phyloP scores from a whole-genome alignment of 2,888 invertebrate genomes.

The Ernsta delagoae region DNA sequence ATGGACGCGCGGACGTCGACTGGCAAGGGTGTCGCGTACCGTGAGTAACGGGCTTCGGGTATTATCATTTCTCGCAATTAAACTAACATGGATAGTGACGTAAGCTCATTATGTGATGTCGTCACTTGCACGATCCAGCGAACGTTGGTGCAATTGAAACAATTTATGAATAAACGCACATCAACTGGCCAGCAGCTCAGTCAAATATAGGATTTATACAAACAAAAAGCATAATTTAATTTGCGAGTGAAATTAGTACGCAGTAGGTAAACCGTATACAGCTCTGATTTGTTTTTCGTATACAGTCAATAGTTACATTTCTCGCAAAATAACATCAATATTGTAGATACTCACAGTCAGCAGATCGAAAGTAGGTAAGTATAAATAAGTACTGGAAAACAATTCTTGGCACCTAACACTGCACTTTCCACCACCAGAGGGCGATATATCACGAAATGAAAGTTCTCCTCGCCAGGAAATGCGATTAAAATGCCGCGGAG shows the following conservation, averaged over 20 bases:
- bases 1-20: constrained; percentile 47
- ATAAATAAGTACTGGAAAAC: not conserved
- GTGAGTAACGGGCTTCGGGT: constrained; percentile 8
- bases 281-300: not conserved
- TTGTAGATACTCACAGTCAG: too few species aligned
- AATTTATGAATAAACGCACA: not conserved
- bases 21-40: not conserved
- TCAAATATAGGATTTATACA: too few species aligned
- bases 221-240: not conserved
- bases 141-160: not conserved
- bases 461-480: constrained; percentile 29
- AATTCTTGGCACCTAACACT: constrained; percentile 16
- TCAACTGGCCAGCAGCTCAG: too few species aligned
- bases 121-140: not conserved
- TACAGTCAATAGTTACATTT: not conserved
- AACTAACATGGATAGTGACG: not conserved
- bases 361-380: too few species aligned
- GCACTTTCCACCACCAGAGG: constrained; percentile 13
- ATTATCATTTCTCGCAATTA: constrained; percentile 9
- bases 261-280: not conserved
- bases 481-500: constrained; percentile 28
- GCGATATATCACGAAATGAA: constrained; percentile 25
- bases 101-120: constrained; percentile 1
- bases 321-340: too few species aligned
- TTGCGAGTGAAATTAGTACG: not conserved